Percentiles rank a stretch among this genome's conserved stretches.
phyloP scores from a whole-genome alignment of 2,888 invertebrate genomes.

The Trissolcus brochymenae region DNA sequence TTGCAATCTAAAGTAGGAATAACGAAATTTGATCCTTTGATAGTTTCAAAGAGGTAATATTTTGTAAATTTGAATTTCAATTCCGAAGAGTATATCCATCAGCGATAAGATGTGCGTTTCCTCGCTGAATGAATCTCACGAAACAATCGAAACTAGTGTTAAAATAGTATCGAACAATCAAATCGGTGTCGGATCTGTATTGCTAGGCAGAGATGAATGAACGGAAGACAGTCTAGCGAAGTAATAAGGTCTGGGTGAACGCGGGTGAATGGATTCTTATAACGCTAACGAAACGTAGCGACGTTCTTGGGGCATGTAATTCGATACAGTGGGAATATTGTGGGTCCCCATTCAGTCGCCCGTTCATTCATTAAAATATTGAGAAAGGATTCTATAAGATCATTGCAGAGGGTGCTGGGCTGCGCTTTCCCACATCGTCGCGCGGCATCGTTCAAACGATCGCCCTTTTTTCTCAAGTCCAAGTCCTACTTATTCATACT shows the following conservation, averaged over 20 bases:
- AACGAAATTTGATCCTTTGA: no score
- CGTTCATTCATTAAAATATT: constrained; percentile 64
- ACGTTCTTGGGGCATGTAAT: constrained; percentile 68
- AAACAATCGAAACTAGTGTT: constrained; percentile 20
- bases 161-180: constrained; percentile 29
- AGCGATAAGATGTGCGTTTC: no score
- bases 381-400: constrained; percentile 68
- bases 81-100: no score
- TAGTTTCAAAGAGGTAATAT: no score
- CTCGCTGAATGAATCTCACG: constrained; percentile 14
- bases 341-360: constrained; percentile 66
- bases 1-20: no score
- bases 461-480: constrained; percentile 23
- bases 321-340: constrained; percentile 75
- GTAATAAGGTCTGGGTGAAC: constrained; percentile 61
- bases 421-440: constrained; percentile 33
- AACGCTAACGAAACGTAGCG: constrained; percentile 65
- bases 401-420: constrained; percentile 62
- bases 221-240: constrained; percentile 44
- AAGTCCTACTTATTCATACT: neutral
- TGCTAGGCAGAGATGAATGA: constrained; percentile 44
- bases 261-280: constrained; percentile 71
- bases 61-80: no score
- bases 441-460: constrained; percentile 46
- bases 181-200: no score